Conservation (phyloP, 2,888 invertebrate species). For the Toxonevra muliebris region DNA sequence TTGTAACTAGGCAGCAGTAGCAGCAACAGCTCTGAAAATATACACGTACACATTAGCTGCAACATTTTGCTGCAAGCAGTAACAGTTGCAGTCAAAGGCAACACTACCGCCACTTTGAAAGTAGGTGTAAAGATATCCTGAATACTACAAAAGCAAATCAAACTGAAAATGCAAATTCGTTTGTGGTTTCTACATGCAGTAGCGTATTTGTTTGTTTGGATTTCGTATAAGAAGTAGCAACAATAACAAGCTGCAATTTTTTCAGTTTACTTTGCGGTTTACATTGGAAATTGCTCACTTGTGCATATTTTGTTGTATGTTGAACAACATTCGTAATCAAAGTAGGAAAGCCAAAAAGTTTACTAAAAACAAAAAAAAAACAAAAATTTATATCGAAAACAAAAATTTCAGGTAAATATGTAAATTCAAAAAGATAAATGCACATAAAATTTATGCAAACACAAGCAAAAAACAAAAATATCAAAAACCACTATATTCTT, state of each 20-base stretch:
- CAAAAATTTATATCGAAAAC: too few species aligned
- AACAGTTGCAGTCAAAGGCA: background rate
- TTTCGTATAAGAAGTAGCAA: background rate
- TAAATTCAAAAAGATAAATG: too few species aligned
- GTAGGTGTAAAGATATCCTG: background rate
- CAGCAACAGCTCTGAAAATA: too few species aligned
- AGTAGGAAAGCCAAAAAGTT: too few species aligned
- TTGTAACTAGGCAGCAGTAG: too few species aligned
- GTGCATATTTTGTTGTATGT: slow-evolving; percentile 11
- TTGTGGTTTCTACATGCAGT: background rate
- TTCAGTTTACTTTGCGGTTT: slow-evolving; percentile 23
- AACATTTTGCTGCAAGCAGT: background rate
- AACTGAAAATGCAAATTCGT: slow-evolving; percentile 25
- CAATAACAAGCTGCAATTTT: slow-evolving; percentile 14
- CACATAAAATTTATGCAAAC: too few species aligned
- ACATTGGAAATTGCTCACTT: slow-evolving; percentile 22
- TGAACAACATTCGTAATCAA: too few species aligned
- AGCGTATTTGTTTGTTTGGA: background rate
- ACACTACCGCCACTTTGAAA: background rate
- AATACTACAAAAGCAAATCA: slow-evolving; percentile 2
- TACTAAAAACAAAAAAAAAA: too few species aligned
- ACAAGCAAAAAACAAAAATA: too few species aligned
- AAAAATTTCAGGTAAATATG: too few species aligned
- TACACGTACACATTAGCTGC: too few species aligned
- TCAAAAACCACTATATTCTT: too few species aligned